Percentiles rank a stretch among this genome's conserved stretches.
phyloP scores from a whole-genome alignment of 2,797 vertebrate species.

The Lepidocolaptes lacrymiger region DNA sequence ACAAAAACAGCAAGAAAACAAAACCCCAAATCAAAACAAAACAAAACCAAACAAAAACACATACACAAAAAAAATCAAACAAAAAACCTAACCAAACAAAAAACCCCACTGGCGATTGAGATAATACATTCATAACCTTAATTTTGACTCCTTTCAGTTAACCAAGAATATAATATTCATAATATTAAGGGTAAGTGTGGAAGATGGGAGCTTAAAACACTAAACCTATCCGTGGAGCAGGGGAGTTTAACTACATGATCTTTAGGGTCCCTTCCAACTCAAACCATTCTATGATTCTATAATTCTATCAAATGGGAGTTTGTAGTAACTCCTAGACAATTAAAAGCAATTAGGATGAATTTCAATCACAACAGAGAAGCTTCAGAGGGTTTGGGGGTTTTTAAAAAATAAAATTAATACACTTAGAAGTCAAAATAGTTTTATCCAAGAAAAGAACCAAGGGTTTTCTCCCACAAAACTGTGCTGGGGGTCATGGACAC shows the following conservation, averaged over 20 bases:
- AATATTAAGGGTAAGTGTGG: background rate
- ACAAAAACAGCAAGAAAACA: too few relatives aligned
- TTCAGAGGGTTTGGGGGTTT: background rate
- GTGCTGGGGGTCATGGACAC: fast-evolving
- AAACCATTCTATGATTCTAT: background rate
- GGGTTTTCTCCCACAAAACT: background rate
- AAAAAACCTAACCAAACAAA: too few relatives aligned
- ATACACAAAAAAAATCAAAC: too few relatives aligned
- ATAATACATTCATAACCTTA: background rate
- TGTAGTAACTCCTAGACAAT: background rate
- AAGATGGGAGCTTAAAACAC: background rate
- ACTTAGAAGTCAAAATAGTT: background rate
- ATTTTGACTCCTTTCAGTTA: background rate
- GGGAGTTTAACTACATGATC: background rate
- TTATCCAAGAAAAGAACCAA: background rate
- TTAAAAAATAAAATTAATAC: background rate
- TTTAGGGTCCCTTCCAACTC: background rate
- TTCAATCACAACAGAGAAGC: background rate
- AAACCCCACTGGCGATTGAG: background rate
- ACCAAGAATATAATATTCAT: background rate
- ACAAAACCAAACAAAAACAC: too few relatives aligned
- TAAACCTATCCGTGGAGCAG: background rate
- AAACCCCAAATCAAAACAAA: too few relatives aligned
- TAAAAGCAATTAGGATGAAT: background rate
- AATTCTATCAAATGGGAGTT: background rate